Conservation (phyloP, 1,140 invertebrate genomes). For the Antheraea pernyi region DNA sequence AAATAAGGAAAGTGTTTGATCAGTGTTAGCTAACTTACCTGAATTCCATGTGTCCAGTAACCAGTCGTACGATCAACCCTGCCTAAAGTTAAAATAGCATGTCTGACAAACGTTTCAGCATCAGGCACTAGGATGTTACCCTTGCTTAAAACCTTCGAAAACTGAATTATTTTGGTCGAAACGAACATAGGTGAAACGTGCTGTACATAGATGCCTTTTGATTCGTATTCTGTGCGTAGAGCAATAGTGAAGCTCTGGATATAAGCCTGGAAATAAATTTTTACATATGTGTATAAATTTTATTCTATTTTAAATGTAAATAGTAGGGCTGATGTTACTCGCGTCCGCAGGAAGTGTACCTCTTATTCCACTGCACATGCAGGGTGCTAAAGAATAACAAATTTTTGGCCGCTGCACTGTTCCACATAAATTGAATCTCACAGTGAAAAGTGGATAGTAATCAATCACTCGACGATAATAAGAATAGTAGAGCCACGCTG, state of each 20-base stretch:
- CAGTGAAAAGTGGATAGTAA: too few relatives aligned
- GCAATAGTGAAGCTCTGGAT: conserved; percentile 88
- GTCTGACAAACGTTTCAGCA: conserved; percentile 86
- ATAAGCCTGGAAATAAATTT: conserved; percentile 78
- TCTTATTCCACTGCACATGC: too few relatives aligned
- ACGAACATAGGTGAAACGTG: conserved; percentile 93
- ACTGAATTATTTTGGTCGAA: conserved; percentile 93
- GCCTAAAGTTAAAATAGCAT: conserved; percentile 90
- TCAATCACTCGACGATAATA: too few relatives aligned
- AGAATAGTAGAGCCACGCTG: too few relatives aligned
- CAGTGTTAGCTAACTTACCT: conserved; percentile 68
- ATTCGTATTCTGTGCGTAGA: conserved; percentile 88
- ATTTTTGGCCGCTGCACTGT: too few relatives aligned
- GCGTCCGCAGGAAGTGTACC: too few relatives aligned
- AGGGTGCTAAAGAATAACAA: too few relatives aligned
- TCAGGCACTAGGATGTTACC: conserved; percentile 89
- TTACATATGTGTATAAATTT: not conserved
- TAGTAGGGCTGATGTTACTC: too few relatives aligned
- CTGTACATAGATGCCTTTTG: conserved; percentile 89
- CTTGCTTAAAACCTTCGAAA: conserved; percentile 86
- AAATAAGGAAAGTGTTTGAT: too few relatives aligned
- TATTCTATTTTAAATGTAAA: too few relatives aligned
- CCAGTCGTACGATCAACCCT: conserved; percentile 89
- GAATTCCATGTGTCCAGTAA: conserved; percentile 93
- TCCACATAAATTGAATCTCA: too few relatives aligned